Percentiles rank a stretch among this genome's conserved stretches.
Conservation (phyloP, 1,140 invertebrate genomes). For the Tetramorium alpestre region DNA sequence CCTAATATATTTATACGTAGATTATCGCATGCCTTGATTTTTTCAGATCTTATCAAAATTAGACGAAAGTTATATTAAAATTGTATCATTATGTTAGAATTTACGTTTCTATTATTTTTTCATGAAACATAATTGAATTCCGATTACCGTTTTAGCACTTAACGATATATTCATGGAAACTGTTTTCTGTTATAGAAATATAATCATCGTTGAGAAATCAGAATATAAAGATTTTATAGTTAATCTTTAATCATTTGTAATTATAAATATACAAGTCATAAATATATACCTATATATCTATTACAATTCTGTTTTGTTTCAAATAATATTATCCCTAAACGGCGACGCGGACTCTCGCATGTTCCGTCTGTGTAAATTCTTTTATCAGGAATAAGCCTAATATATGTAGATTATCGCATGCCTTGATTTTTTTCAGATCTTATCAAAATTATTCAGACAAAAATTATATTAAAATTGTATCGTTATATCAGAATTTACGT, state of each 20-base stretch:
- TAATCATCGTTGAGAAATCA: neutral
- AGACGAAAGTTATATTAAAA: neutral
- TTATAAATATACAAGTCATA: conserved; percentile 55
- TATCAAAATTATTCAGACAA: neutral
- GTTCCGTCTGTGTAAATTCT: neutral
- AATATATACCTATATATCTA: conserved; percentile 42
- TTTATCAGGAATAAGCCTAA: neutral
- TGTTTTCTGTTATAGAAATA: conserved; percentile 2
- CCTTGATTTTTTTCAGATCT: neutral
- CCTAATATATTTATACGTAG: neutral
- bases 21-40: neutral
- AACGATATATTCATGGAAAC: neutral
- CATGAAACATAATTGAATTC: neutral
- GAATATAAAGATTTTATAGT: neutral
- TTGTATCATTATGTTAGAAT: neutral
- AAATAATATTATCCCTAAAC: neutral
- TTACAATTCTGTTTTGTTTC: conserved; percentile 45
- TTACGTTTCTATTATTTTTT: conserved; percentile 1
- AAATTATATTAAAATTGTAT: neutral
- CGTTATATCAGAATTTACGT: neutral
- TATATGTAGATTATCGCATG: neutral
- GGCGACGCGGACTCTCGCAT: too few relatives aligned
- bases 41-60: conserved; percentile 3
- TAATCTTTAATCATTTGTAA: conserved; percentile 28
- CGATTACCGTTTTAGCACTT: neutral